Percentiles rank a stretch among this genome's conserved stretches.
Conservation (phyloP, 2,113 vertebrate genomes). For the Sander lucioperca region DNA sequence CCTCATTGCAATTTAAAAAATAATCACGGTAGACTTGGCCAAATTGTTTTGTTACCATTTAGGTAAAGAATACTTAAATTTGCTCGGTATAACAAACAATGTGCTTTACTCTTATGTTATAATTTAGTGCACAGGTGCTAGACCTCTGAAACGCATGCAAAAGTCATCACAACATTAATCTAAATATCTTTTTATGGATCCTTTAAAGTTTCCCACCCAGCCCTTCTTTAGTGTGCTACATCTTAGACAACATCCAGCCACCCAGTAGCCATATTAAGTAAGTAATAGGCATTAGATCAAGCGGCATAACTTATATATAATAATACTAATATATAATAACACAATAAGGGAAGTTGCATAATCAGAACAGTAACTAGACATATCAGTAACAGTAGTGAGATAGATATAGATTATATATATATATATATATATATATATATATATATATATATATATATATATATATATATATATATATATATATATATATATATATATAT, state of each 20-base stretch:
- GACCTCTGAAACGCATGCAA: conserved; percentile 17
- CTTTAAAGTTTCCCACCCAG: neutral
- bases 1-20: neutral
- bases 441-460: no score
- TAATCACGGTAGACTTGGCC: neutral
- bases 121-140: conserved; percentile 49
- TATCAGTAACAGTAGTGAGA: neutral
- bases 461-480: neutral
- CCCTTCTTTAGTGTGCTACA: conserved; percentile 25
- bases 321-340: neutral
- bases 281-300: neutral
- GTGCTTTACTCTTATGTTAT: conserved; percentile 22
- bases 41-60: neutral
- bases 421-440: neutral
- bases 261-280: neutral
- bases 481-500: neutral
- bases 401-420: neutral
- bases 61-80: neutral
- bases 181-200: conserved; percentile 6
- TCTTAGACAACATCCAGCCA: conserved; percentile 12
- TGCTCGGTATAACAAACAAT: conserved; percentile 13
- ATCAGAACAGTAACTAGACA: neutral
- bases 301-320: neutral
- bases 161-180: conserved; percentile 26
- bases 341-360: neutral